Conservation (phyloP, 1,140 invertebrate species). For the Aphelinus certus region DNA sequence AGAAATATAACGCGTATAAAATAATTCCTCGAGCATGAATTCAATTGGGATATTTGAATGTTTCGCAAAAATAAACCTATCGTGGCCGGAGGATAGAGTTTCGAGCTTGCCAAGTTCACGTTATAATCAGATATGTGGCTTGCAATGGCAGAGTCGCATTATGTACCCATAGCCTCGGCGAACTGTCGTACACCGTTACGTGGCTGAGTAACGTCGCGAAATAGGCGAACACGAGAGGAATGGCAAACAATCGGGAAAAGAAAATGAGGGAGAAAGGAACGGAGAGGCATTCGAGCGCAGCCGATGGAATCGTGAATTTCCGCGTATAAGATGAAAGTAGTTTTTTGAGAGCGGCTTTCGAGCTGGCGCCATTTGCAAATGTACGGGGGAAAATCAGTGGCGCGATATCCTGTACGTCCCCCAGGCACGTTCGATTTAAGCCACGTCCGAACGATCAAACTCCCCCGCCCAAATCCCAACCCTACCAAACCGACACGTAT, state of each 20-base stretch:
- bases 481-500: background rate
- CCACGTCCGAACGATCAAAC: conserved; percentile 25
- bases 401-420: background rate
- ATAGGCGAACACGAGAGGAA: background rate
- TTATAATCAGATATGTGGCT: no score
- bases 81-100: no score
- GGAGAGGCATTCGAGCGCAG: background rate
- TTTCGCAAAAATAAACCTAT: no score
- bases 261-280: background rate
- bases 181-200: background rate
- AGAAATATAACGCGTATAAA: no score
- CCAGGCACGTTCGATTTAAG: conserved; percentile 21
- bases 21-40: no score
- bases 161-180: no score
- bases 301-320: conserved; percentile 14
- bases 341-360: background rate
- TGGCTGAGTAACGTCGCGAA: background rate
- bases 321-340: conserved; percentile 1
- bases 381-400: conserved; percentile 20
- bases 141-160: no score
- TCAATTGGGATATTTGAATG: no score
- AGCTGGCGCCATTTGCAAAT: conserved; percentile 9
- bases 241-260: background rate
- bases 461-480: background rate
- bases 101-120: no score